Percentiles rank a stretch among this genome's conserved stretches.
phyloP scores from a whole-genome alignment of 2,888 invertebrate genomes.

The Stenotaenia linearis region DNA sequence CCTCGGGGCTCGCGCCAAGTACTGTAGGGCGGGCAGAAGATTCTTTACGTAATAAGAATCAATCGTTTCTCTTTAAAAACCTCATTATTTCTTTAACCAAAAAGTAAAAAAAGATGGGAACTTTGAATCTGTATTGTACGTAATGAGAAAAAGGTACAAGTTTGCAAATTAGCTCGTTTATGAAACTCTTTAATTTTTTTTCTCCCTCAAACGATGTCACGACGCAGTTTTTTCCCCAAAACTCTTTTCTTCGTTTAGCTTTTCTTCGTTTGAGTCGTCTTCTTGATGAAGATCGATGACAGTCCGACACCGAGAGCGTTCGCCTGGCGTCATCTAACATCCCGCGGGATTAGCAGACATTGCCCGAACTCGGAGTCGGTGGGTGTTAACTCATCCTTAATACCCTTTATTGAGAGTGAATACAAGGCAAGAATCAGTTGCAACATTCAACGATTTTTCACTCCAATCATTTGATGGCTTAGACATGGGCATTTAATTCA shows the following conservation, averaged over 20 bases:
- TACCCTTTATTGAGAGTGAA: slow-evolving; percentile 21
- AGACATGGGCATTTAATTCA: background rate
- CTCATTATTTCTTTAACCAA: background rate
- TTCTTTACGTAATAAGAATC: background rate
- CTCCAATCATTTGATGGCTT: slow-evolving; percentile 5
- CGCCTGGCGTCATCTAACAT: background rate
- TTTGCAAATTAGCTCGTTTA: slow-evolving; percentile 11
- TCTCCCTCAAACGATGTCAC: background rate
- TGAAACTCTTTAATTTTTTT: background rate
- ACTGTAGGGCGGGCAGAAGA: background rate
- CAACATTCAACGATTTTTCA: background rate
- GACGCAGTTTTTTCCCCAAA: background rate
- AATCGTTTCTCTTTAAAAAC: background rate
- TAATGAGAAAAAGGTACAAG: background rate
- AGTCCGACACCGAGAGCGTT: background rate
- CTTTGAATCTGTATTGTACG: background rate
- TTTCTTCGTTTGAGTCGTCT: background rate
- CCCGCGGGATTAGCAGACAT: slow-evolving; percentile 15
- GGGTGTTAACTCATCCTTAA: slow-evolving; percentile 19
- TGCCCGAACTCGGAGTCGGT: background rate
- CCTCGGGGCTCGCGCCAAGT: background rate
- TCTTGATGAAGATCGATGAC: slow-evolving; percentile 20
- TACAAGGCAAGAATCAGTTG: background rate
- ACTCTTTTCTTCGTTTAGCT: background rate
- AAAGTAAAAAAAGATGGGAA: background rate